phyloP scores from a whole-genome alignment of 2,888 invertebrate genomes.

The Gryllus longicercus region DNA sequence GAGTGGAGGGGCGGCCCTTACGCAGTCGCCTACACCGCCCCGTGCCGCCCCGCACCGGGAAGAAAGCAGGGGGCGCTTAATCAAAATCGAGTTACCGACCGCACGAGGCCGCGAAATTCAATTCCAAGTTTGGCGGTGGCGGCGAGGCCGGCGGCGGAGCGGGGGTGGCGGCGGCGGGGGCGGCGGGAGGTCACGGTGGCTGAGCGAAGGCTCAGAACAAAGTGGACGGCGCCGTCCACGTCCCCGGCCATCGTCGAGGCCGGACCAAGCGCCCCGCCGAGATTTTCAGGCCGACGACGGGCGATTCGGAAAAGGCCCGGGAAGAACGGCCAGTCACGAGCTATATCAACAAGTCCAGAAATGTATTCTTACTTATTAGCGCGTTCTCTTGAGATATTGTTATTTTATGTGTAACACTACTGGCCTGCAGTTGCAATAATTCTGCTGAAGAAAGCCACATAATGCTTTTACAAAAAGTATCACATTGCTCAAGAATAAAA shows the following conservation, averaged over 20 bases:
- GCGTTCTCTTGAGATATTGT: too few relatives aligned
- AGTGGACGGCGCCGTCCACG: neutral
- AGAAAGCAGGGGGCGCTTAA: constrained; percentile 26
- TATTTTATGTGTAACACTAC: too few relatives aligned
- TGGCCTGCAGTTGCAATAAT: too few relatives aligned
- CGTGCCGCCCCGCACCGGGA: neutral
- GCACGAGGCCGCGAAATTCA: constrained; percentile 31
- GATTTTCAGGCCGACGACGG: neutral
- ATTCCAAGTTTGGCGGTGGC: constrained; percentile 28
- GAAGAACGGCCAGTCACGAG: too few relatives aligned
- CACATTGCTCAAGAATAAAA: too few relatives aligned
- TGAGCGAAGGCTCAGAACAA: constrained; percentile 11
- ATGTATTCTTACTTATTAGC: too few relatives aligned
- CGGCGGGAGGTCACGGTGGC: neutral
- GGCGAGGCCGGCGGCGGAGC: neutral
- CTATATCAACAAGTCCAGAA: too few relatives aligned
- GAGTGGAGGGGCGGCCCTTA: neutral
- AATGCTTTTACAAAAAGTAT: too few relatives aligned
- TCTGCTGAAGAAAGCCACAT: too few relatives aligned
- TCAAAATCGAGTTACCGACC: constrained; percentile 33
- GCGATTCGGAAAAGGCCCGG: too few relatives aligned
- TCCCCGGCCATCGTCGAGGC: neutral
- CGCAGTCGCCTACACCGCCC: neutral
- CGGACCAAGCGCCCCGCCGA: neutral
- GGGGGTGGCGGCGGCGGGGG: too few relatives aligned